These are phyloP conservation scores for Ephydatia muelleri DNA, from an alignment of 37 sponge, comb jelly and placozoan species.

Conservation along the genomic window DNA sequence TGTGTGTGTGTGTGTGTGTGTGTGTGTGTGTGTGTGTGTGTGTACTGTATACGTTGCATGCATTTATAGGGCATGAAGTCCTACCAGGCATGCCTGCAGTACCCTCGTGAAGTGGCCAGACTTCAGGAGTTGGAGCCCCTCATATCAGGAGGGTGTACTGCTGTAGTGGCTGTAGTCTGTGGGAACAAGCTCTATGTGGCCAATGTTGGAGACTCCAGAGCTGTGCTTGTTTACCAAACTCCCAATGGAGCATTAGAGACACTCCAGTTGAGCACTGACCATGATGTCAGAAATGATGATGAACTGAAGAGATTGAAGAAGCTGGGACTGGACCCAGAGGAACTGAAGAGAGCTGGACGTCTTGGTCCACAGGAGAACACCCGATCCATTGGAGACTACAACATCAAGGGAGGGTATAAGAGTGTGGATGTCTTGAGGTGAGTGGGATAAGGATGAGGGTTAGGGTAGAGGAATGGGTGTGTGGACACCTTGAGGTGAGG, in stretches of 20 bases:
- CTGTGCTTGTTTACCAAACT: constrained; percentile 46
- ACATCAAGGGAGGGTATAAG: constrained; percentile 89
- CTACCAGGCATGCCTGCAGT: constrained; percentile 74
- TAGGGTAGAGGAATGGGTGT: background rate
- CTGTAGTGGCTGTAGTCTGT: constrained; percentile 73
- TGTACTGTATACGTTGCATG: no score
- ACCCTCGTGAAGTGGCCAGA: constrained; percentile 64
- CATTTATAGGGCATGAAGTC: constrained; percentile 72
- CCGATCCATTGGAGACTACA: constrained; percentile 91
- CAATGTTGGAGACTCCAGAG: constrained; percentile 93
- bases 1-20: constrained; percentile 44
- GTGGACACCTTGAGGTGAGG: no score
- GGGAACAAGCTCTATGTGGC: constrained; percentile 78
- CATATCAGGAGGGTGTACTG: constrained; percentile 83
- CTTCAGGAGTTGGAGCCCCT: constrained; percentile 63
- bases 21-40: constrained; percentile 35
- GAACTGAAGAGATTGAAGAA: constrained; percentile 72
- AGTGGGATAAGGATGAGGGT: constrained; percentile 7
- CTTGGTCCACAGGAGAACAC: constrained; percentile 94
- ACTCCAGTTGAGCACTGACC: constrained; percentile 82
- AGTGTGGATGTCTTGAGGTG: constrained; percentile 87
- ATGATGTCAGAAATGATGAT: constrained; percentile 77
- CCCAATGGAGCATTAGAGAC: constrained; percentile 32
- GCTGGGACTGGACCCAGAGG: constrained; percentile 66
- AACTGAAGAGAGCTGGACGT: constrained; percentile 58